Evolutionary conservation across 2,113 vertebrate genomes (phyloP), one percentile per base, ranked within the genome.

Genomic region (Gulo gulo): DNA sequence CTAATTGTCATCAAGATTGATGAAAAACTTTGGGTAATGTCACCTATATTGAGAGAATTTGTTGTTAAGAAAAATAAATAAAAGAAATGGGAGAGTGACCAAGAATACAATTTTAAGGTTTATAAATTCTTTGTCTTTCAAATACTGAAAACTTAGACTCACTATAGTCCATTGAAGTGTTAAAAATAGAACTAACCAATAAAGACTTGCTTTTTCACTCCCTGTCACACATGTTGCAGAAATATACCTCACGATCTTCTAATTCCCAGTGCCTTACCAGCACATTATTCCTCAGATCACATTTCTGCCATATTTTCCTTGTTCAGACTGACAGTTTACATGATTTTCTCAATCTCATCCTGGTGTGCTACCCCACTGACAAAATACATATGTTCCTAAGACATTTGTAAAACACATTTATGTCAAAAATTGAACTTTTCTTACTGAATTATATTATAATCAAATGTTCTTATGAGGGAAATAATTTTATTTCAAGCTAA

Each of bases 371-470:
- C 7, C 2, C 20, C 21, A 83, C 61, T 69, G 36, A 92, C 39
- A 85, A 92, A 74, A 91, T 95, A 73, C 34, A 39, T 92, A 85
- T 76, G 36, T 45, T 96, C n/a, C 71, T 10, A 8, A 95, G 55
- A 86, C 39, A 47, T 88, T 97, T 96, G 94, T 65, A 95, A 97
- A 90, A 86, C 20, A 90, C 12, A 85, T 52, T 93, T 80, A 87
- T 86, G 50, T 71, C 55, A 47, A 93, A 95, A 93, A 89, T 45
- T 57, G 31, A n/a, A 94, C 74, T 87, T 95, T 79, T 59, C 18
- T 82, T 61, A 63, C 12, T n/a, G 15, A 92, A 96, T 90, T 95
- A 45, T 47, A 93, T 83, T 86, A 59, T 3, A 87, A 59, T 76
- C 13, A 95, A 95, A 39, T 80, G 50, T 39, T 89, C 80, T 87